Percentiles rank a stretch among this genome's conserved stretches.
These are phyloP conservation scores for Podilymbus podiceps DNA, from an alignment of 2,113 vertebrate genomes.

Conservation along the genomic window DNA sequence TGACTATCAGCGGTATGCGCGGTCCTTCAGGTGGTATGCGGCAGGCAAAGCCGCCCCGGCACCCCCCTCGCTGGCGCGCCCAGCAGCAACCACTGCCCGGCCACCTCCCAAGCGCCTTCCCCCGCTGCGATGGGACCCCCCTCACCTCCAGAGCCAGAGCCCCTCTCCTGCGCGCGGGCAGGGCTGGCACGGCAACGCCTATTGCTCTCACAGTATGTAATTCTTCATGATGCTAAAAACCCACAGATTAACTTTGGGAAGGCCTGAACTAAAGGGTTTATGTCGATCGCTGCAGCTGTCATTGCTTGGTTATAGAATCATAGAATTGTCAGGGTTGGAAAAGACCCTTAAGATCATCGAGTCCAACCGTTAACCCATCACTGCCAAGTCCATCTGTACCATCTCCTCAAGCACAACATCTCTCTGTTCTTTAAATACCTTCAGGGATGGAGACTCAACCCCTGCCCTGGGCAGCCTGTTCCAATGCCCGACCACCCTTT, in stretches of 20 bases:
- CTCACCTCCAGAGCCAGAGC: fast-evolving
- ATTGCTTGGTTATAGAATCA: not conserved
- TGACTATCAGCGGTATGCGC: not conserved
- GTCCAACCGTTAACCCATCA: too few species aligned
- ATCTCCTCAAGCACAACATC: too few species aligned
- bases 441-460: too few species aligned
- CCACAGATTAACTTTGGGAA: not conserved
- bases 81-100: fast-evolving
- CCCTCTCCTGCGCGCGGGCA: fast-evolving
- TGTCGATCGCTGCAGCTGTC: not conserved
- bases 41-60: too few species aligned
- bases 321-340: too few species aligned
- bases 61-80: not conserved
- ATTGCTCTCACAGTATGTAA: not conserved
- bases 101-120: not conserved
- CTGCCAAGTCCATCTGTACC: too few species aligned
- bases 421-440: too few species aligned
- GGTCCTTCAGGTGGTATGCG: too few species aligned
- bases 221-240: fast-evolving
- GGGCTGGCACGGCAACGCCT: not conserved
- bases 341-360: too few species aligned
- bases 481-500: too few species aligned
- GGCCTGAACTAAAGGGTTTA: not conserved
- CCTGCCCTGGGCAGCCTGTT: too few species aligned
- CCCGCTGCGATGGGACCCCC: fast-evolving